Conservation (phyloP, 2,888 invertebrate species). For the Cepaea hortensis region DNA sequence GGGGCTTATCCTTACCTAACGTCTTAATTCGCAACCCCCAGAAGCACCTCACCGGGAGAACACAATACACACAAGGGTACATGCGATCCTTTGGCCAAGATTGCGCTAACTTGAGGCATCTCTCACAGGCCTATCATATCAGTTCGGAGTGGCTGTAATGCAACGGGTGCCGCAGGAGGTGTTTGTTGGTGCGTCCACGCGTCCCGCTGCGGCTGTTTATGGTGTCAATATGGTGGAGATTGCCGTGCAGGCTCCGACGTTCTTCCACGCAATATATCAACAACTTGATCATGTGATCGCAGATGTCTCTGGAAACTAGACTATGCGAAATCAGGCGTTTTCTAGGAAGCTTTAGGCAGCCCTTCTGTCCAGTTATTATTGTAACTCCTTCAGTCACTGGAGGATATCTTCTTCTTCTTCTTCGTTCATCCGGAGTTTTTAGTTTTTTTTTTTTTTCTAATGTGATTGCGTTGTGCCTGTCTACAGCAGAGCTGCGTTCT, state of each 20-base stretch:
- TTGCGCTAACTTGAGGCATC: neutral
- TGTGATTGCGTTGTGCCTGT: no score
- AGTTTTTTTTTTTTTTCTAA: no score
- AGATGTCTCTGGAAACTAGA: no score
- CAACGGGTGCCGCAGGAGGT: neutral
- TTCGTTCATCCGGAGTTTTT: no score
- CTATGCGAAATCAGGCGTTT: no score
- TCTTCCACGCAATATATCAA: neutral
- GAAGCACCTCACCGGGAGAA: constrained; percentile 7
- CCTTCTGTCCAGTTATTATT: no score
- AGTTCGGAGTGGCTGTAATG: constrained; percentile 11
- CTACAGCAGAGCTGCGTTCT: no score
- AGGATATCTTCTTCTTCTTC: no score
- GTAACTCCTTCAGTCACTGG: no score
- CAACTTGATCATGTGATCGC: neutral
- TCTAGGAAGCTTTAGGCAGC: no score
- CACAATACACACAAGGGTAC: constrained; percentile 26
- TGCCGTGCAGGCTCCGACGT: neutral
- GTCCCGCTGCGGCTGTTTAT: constrained; percentile 30
- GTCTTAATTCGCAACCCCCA: neutral
- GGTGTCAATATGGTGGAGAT: constrained; percentile 31
- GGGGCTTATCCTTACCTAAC: neutral
- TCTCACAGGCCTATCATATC: constrained; percentile 8
- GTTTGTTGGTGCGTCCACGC: constrained; percentile 27
- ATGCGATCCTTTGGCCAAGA: neutral